Evolutionary conservation across 1,140 invertebrate species (phyloP), one percentile per base, ranked within the genome.

Genomic region (Linepithema humile): DNA sequence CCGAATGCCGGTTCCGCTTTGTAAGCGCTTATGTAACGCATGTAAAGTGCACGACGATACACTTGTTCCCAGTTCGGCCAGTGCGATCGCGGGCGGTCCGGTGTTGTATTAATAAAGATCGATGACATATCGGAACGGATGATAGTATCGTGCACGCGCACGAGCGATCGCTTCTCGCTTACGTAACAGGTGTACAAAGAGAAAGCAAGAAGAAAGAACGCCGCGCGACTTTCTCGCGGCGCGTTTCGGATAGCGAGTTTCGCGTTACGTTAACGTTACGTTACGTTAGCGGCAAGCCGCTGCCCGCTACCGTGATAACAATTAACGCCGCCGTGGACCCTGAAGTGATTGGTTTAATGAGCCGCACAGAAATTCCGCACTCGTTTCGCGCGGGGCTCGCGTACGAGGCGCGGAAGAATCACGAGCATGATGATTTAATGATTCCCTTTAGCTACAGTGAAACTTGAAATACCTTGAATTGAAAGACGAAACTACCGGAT

Each of bases 201-300:
- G 93, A 94, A 93, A 94, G 93, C 92, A 92, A 91, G 90, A 93
- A 91, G 91, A 93, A 93, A 93, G 90, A 92, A 91, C 89, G 86
- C 86, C 89, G 87, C 78, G 88, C 89, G 85, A 93, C 93, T 93
- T 93, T 93, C 93, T 93, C 92, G 91, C 72, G 78, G 10, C 77
- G 83, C 84, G 91, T 92, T 93, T 93, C 90, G 90, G 88, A 48
- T 57, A 69, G 60, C 67, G 86, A 85, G 78, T 77, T 77, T 77
- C 83, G 73, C 72, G 88, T 86, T 89, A 89, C 84, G 80, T 82
- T 89, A 86, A 91, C 90, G 86, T 92, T 91, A 91, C 89, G 85
- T 89, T 78, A 91, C 86, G 85, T 85, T 75, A 45, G 64, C 29
- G 53, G 15, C 26, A 29, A 32, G 67, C 43, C 45, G 15, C 75